phyloP scores from a whole-genome alignment of 2,113 vertebrate genomes.

The Chaetura pelagica region DNA sequence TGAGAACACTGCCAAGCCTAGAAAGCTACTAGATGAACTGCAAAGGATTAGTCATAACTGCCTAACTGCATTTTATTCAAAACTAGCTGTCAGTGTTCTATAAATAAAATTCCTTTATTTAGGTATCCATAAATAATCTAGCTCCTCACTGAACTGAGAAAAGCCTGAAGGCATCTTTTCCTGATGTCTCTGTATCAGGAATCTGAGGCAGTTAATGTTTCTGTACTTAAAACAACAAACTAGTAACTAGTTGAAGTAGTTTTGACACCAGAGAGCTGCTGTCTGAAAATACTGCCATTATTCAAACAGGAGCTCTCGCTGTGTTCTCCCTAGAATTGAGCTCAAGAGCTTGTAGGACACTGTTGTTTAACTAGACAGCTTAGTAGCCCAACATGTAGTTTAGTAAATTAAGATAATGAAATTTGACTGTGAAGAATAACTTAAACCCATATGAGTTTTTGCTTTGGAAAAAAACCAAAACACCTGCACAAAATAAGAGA shows the following conservation, averaged over 20 bases:
- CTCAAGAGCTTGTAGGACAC: not conserved
- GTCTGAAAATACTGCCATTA: not conserved
- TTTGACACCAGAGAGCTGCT: not conserved
- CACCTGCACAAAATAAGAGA: not conserved
- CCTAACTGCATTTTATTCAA: not conserved
- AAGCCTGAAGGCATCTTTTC: not conserved
- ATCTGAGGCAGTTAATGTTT: not conserved
- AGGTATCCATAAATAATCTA: constrained; percentile 16
- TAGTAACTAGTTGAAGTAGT: not conserved
- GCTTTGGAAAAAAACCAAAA: not conserved
- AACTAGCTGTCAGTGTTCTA: constrained; percentile 15
- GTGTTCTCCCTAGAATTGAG: not conserved
- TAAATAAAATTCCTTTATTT: not conserved
- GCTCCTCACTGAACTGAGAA: not conserved
- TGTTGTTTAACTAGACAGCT: not conserved
- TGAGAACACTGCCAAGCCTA: constrained; percentile 1
- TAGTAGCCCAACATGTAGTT: not conserved
- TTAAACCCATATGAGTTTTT: not conserved
- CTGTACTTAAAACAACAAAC: not conserved
- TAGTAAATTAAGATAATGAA: not conserved
- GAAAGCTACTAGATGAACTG: constrained; percentile 7
- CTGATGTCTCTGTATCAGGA: not conserved
- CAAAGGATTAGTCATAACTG: constrained; percentile 3
- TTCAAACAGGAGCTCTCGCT: not conserved
- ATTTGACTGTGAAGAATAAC: not conserved